Base-by-base conservation (phyloP, 2,888 invertebrate genomes). In the Myopa tessellatipennis region DNA sequence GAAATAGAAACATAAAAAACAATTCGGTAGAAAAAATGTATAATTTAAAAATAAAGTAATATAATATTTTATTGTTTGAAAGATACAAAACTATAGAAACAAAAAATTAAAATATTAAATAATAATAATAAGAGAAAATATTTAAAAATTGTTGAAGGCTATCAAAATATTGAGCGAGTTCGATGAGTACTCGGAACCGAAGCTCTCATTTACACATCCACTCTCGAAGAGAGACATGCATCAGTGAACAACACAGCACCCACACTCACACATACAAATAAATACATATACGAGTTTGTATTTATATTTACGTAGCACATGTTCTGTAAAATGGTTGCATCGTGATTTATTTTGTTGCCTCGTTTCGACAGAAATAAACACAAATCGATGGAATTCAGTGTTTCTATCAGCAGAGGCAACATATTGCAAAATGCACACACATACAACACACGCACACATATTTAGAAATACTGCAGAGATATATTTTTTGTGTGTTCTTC, bases 301-400 rank as follows among this genome's bases (percentile, higher is more conserved):
- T 16, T 16, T 3, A 1, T 55, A 16, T 26, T 26, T 26, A 26
- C 26, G 3, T n/a, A 58, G 3, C 58, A 12, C 5, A 58, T 52
- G 52, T 52, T 12, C 52, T 14, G 52, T 52, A 14, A 52, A 52
- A 52, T 58, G 58, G 58, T 58, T 58, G n/a, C 26, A 58, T 16
- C 18, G 16, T 58, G 58, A 6, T 58, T 26, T 26, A 26, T 73
- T 73, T 63, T 45, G 63, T 73, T 63, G 50, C 73, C 45, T 73
- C 73, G 63, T 63, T 63, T 61, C 73, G 73, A 38, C 40, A 50
- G 61, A 18, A 61, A 63, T 60, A 18, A 61, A 63, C 45, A 63
- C 73, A 73, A 73, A 73, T 73, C 73, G 73, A 73, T 73, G 63
- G 63, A 63, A 73, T 73, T 73, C 45, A 73, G 61, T 61, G n/a